phyloP scores from a whole-genome alignment of 1,140 invertebrate genomes.

The Apis mellifera region DNA sequence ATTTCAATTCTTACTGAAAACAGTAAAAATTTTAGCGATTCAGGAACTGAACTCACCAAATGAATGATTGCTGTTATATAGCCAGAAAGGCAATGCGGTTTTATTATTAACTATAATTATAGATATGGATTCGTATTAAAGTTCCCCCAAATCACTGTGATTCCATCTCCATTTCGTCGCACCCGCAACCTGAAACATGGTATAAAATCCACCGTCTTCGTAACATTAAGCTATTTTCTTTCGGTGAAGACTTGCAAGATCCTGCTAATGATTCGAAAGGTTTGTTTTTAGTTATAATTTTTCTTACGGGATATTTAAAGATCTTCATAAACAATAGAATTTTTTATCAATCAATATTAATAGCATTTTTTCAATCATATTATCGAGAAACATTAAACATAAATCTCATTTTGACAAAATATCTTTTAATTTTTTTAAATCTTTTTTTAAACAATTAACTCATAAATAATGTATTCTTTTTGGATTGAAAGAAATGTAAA shows the following conservation, averaged over 20 bases:
- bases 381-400: no score
- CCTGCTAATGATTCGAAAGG: conserved; percentile 75
- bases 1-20: background rate
- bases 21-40: conserved; percentile 16
- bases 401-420: background rate
- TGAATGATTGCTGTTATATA: conserved; percentile 47
- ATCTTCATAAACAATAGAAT: no score
- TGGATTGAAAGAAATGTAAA: background rate
- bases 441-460: no score
- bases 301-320: background rate
- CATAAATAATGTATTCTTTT: background rate
- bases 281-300: conserved; percentile 38
- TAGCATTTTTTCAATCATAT: background rate
- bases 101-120: conserved; percentile 79
- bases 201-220: conserved; percentile 73
- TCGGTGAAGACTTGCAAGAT: conserved; percentile 61
- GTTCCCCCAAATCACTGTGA: conserved; percentile 73
- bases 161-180: conserved; percentile 72
- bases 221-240: conserved; percentile 70
- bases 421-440: background rate
- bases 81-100: conserved; percentile 77
- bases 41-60: conserved; percentile 45
- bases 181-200: conserved; percentile 58
- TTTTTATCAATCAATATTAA: background rate
- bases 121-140: conserved; percentile 74